Percentiles rank a stretch among this genome's conserved stretches.
phyloP scores from a whole-genome alignment of 2,797 vertebrate genomes.

The Enteromius mattozi region DNA sequence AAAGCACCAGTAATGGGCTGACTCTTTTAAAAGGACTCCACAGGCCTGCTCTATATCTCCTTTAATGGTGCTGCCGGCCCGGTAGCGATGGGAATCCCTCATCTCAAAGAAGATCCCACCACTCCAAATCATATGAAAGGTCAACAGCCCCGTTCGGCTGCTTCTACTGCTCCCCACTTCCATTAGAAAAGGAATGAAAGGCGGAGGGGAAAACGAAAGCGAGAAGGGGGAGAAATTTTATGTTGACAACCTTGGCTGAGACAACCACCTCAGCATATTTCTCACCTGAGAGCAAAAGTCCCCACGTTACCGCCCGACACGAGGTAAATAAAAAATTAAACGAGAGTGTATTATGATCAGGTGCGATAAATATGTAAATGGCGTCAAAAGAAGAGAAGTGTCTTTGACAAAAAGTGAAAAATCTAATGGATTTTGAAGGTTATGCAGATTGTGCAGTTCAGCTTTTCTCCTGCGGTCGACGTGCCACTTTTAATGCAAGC shows the following conservation, averaged over 20 bases:
- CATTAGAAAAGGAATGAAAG: conserved; percentile 53
- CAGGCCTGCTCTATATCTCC: conserved; percentile 45
- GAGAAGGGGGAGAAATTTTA: conserved; percentile 66
- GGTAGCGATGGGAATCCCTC: conserved; percentile 59
- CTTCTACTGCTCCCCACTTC: conserved; percentile 53
- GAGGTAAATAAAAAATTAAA: conserved; percentile 73
- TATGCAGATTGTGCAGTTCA: conserved; percentile 80
- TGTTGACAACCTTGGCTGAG: conserved; percentile 76
- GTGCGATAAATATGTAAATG: conserved; percentile 93
- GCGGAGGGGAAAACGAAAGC: conserved; percentile 19
- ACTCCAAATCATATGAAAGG: conserved; percentile 60
- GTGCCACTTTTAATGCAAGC: conserved; percentile 67
- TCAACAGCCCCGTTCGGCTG: conserved; percentile 61
- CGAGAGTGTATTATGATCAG: conserved; percentile 80
- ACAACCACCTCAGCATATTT: conserved; percentile 79
- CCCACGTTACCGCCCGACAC: conserved; percentile 64
- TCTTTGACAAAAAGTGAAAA: conserved; percentile 86
- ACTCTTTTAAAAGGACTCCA: conserved; percentile 52
- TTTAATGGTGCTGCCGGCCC: conserved; percentile 53
- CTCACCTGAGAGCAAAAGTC: conserved; percentile 77
- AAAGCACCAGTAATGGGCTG: conserved; percentile 53
- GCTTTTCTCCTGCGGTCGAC: conserved; percentile 68
- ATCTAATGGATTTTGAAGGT: conserved; percentile 87
- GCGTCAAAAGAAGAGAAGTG: conserved; percentile 78
- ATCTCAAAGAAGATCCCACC: conserved; percentile 59